phyloP scores from a whole-genome alignment of 2,888 invertebrate species.

The Drosophila aldrichi region DNA sequence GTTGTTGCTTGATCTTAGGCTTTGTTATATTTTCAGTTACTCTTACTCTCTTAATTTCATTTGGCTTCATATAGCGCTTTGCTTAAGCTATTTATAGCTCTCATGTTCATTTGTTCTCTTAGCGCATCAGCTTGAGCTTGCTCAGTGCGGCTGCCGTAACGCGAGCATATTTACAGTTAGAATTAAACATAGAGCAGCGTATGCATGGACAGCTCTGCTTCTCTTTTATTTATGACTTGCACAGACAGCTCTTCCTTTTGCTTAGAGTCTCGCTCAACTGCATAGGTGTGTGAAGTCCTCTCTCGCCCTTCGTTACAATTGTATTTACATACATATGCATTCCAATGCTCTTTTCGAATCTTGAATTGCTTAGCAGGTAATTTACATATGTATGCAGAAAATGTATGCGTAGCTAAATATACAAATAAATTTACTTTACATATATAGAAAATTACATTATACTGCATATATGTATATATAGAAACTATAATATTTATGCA shows the following conservation, averaged over 20 bases:
- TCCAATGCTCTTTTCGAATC: background rate
- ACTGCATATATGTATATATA: too few relatives aligned
- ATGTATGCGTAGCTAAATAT: too few relatives aligned
- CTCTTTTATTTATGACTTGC: background rate
- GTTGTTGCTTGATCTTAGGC: background rate
- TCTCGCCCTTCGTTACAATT: background rate
- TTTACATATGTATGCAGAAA: too few relatives aligned
- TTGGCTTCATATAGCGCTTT: background rate
- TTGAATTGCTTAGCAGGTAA: too few relatives aligned
- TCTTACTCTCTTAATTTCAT: background rate
- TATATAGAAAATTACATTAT: too few relatives aligned
- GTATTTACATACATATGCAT: background rate
- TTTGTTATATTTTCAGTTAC: background rate
- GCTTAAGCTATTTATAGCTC: background rate
- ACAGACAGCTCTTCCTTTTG: background rate
- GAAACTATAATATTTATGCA: too few relatives aligned
- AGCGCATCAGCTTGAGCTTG: background rate
- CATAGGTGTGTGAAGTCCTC: background rate
- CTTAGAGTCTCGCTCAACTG: background rate
- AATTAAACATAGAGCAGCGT: background rate
- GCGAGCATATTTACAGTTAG: background rate
- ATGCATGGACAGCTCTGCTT: background rate
- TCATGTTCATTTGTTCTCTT: background rate
- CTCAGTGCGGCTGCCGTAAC: background rate
- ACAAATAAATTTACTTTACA: too few relatives aligned